Evolutionary conservation across 2,888 invertebrate genomes (phyloP), one percentile per base, ranked within the genome.

Genomic region (Ormyrus pomaceus): DNA sequence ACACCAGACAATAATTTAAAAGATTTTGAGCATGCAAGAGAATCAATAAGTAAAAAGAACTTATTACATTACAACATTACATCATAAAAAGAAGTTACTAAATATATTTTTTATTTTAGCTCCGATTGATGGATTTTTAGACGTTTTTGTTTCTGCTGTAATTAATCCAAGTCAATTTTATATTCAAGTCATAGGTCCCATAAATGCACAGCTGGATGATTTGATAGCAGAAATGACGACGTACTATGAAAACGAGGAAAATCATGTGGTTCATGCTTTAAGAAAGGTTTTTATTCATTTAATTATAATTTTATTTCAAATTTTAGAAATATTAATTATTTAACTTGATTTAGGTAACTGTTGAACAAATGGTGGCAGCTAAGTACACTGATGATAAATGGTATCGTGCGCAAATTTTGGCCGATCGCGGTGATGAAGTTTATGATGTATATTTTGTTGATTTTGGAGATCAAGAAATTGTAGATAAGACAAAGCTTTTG

Each of bases 81-180:
- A 13, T 13, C 13, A 19, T 50, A 34, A 9, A n/a, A 53, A 62
- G 8, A 10, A 53, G 7, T 61, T 74, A 19, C 0, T 19, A 58
- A 56, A 62, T 51, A 45, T 48, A 50, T 81, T 84, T 87, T 13
- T 85, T 65, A 7, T 10, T 48, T 7, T 70, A 84, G 13, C 85
- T 87, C 13, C 45, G 74, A 69, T 72, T 77, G 94, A 94, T 80
- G 93, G 94, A 0, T 93, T 93, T 19, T 94, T 96, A 87, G 95
- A 97, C 87, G 96, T 97, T 13, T 97, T 95, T 91, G 95, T 98
- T 5, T 96, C 97, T 0, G 96, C 97, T 0, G 94, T 96, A 82
- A 95, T 95, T 11, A 94, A 94, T 50, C 97, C 97, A 0, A 92
- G 92, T 13, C 92, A 92, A 82, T 98, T 98, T 91, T 98, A 97